phyloP scores from a whole-genome alignment of 2,797 vertebrate genomes.

The Rhyacichthys aspro region DNA sequence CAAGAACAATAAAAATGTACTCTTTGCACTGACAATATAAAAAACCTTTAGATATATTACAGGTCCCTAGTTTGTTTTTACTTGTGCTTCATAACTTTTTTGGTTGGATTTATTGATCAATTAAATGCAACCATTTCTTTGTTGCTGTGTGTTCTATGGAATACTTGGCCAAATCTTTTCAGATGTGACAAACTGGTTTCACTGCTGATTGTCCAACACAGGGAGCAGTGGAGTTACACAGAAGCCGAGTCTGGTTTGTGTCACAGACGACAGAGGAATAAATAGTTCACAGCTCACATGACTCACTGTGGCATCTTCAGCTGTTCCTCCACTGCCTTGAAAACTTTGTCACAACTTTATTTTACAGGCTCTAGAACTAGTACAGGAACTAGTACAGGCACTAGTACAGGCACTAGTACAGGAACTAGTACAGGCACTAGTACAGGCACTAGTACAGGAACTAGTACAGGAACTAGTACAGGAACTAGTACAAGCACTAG shows the following conservation, averaged over 20 bases:
- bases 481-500: background rate
- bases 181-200: slow-evolving; percentile 25
- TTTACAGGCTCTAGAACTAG: slow-evolving; percentile 36
- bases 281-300: slow-evolving; percentile 55
- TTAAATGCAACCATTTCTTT: no score
- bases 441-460: background rate
- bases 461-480: background rate
- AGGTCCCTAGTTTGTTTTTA: no score
- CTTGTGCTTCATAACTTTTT: no score
- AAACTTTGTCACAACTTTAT: slow-evolving; percentile 36
- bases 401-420: background rate
- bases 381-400: no score
- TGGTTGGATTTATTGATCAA: no score
- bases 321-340: slow-evolving; percentile 56
- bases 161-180: background rate
- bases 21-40: no score
- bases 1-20: no score
- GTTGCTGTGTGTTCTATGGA: no score
- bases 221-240: slow-evolving; percentile 41
- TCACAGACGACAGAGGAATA: slow-evolving; percentile 60
- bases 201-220: slow-evolving; percentile 34
- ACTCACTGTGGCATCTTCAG: slow-evolving; percentile 66
- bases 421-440: background rate
- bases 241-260: slow-evolving; percentile 62
- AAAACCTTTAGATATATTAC: no score